A percentile compares a stretch with the other conserved stretches of the same genome.
phyloP scores from a whole-genome alignment of 1,140 invertebrate genomes.

The Hylaeus volcanicus region DNA sequence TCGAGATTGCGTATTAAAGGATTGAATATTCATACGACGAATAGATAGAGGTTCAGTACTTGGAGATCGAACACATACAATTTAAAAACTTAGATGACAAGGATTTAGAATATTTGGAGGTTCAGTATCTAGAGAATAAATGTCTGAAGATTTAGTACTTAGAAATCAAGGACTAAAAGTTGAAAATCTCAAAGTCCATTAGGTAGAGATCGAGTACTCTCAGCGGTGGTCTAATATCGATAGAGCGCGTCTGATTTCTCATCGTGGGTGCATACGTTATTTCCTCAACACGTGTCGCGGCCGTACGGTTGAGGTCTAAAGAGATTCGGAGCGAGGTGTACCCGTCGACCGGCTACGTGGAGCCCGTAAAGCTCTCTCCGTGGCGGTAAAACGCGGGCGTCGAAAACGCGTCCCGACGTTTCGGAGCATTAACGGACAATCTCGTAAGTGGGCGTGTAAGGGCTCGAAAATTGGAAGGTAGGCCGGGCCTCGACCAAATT shows the following conservation, averaged over 20 bases:
- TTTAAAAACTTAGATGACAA: too few relatives aligned
- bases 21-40: too few relatives aligned
- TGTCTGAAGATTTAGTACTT: too few relatives aligned
- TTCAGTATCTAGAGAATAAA: too few relatives aligned
- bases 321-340: background rate
- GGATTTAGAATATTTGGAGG: too few relatives aligned
- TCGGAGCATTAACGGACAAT: slow-evolving; percentile 79
- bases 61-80: too few relatives aligned
- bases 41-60: too few relatives aligned
- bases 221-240: background rate
- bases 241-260: background rate
- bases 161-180: too few relatives aligned
- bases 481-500: slow-evolving; percentile 79
- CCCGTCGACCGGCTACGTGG: background rate
- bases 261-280: background rate
- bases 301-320: background rate
- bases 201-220: too few relatives aligned
- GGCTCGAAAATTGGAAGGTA: slow-evolving; percentile 81
- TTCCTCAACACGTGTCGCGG: background rate
- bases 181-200: too few relatives aligned
- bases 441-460: slow-evolving; percentile 80
- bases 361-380: slow-evolving; percentile 26
- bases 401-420: slow-evolving; percentile 74
- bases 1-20: too few relatives aligned
- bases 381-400: slow-evolving; percentile 64